These are phyloP conservation scores for Leucophenga maculata DNA, from an alignment of 2,888 invertebrate genomes.

Conservation along the genomic window DNA sequence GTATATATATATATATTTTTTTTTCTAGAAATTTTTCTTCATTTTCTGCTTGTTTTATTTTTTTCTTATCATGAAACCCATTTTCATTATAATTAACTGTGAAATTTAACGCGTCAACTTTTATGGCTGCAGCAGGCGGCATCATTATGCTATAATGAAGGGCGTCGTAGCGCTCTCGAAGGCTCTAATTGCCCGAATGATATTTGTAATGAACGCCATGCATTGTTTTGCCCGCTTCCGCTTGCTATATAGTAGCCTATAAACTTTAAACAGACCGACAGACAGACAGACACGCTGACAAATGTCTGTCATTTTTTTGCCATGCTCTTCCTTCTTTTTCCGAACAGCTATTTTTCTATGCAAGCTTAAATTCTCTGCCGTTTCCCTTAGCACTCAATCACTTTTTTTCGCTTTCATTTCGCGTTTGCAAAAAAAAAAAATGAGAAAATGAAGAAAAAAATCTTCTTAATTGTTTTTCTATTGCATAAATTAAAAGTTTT, in stretches of 20 bases:
- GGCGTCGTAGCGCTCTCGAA: background rate
- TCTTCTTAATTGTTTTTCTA: slow-evolving; percentile 4
- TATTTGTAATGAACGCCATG: slow-evolving; percentile 37
- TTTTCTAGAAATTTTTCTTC: background rate
- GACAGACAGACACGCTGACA: no score
- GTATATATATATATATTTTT: background rate
- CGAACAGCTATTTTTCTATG: no score
- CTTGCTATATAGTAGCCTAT: no score
- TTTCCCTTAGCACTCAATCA: no score
- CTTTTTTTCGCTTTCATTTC: no score
- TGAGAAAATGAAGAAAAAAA: no score
- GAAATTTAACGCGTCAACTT: slow-evolving; percentile 14
- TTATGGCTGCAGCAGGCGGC: slow-evolving; percentile 5
- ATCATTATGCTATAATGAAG: background rate
- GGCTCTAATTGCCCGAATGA: slow-evolving; percentile 47
- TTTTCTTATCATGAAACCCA: background rate
- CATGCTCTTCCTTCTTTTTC: no score
- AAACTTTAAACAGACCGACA: no score
- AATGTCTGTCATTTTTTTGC: no score
- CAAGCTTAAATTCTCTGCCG: no score
- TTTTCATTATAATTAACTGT: slow-evolving; percentile 1
- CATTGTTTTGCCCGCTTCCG: no score
- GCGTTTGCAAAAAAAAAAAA: no score
- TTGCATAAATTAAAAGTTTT: slow-evolving; percentile 6
- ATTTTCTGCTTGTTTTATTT: background rate